Evolutionary conservation across 2,797 vertebrate genomes (phyloP).

Genomic region (Todus mexicanus): DNA sequence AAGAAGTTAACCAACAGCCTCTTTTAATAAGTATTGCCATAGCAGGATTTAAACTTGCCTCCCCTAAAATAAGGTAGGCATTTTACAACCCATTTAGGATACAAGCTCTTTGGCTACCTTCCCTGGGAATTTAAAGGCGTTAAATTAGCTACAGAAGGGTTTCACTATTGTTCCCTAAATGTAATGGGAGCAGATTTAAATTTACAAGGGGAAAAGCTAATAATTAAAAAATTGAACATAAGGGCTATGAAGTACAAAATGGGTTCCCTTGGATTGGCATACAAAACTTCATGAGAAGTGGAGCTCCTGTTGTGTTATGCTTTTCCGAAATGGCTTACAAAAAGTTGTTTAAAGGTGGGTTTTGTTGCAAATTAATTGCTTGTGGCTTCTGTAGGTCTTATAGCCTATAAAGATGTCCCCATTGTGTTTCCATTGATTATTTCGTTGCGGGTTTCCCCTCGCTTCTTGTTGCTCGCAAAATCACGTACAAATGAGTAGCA

Average conservation of each 20-base stretch:
- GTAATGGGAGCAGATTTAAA: background rate
- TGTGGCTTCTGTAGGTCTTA: background rate
- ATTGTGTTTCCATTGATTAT: background rate
- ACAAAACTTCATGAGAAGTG: background rate
- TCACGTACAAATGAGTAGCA: background rate
- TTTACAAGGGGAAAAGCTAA: constrained; percentile 43
- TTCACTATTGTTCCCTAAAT: background rate
- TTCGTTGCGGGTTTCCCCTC: background rate
- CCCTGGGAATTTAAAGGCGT: background rate
- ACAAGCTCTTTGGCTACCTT: constrained; percentile 3
- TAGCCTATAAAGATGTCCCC: background rate
- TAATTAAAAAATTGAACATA: constrained; percentile 44
- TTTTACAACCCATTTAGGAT: constrained; percentile 10
- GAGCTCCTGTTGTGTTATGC: background rate
- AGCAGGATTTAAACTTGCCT: background rate
- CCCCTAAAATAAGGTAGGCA: background rate
- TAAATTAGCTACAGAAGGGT: constrained; percentile 37
- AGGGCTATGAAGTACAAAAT: constrained; percentile 37
- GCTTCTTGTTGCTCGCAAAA: background rate
- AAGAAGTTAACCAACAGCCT: background rate
- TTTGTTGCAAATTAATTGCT: constrained; percentile 20
- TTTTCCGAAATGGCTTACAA: background rate
- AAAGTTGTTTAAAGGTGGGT: background rate
- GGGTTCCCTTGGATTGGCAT: background rate
- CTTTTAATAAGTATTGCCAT: background rate